Evolutionary conservation across 2,113 vertebrate species (phyloP), one percentile per base, ranked within the genome.

Genomic region (Piprites chloris): DNA sequence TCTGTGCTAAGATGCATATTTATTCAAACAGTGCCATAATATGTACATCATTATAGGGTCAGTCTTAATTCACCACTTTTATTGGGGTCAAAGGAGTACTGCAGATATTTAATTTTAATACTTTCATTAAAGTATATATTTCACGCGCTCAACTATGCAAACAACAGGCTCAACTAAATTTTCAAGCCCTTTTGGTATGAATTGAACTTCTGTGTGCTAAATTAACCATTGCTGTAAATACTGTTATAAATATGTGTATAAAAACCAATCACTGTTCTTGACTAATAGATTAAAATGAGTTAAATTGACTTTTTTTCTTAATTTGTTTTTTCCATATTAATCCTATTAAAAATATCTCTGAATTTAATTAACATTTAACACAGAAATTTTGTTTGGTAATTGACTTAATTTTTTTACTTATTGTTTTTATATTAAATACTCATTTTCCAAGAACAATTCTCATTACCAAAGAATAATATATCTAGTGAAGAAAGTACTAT

Each of bases 361-460:
- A 95, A 96, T 97, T 96, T 98, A 97, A 98, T 98, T 97, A 97
- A 96, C 78, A 90, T 96, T 97, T 97, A 97, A 97, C 82, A 87
- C 55, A 90, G 82, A 97, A 97, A 96, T 85, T 94, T 53, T 97
- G 76, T 93, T 97, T 97, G 16, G 44, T 97, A 98, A 98, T 97
- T 98, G 69, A 78, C 56, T 97, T 97, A 97, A 87, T 90, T 90
- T 95, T 97, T 98, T 95, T 82, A 87, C 52, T 97, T 97, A 97
- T 96, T 96, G 62, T 50, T 94, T 97, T 71, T 46, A 89, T 96
- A 97, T 96, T 97, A 97, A 97, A 95, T 92, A 55, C 30, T 96
- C 55, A 90, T 97, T 97, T 98, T 97, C 90, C 67, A 91, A 87
- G 68, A 95, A 88, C 21, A 81, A 3, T 93, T 19, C 46, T 91